Percentiles rank a stretch among this genome's conserved stretches.
phyloP scores from a whole-genome alignment of 2,113 vertebrate genomes.

The Oenanthe oenanthe region DNA sequence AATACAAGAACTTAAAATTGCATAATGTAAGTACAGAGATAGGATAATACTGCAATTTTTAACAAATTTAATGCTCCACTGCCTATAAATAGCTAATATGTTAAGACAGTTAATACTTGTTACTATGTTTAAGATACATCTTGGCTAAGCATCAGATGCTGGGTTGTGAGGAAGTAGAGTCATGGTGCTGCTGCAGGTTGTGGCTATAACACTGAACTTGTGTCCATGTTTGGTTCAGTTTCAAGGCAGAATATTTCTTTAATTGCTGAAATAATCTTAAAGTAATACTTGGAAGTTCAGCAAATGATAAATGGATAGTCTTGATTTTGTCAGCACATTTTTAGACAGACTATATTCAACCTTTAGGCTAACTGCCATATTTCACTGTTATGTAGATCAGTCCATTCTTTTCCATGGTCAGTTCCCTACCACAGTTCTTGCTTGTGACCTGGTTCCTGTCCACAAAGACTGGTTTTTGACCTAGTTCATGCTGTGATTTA shows the following conservation, averaged over 20 bases:
- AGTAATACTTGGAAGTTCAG: background rate
- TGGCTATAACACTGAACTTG: background rate
- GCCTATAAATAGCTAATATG: background rate
- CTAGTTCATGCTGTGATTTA: background rate
- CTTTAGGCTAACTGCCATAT: background rate
- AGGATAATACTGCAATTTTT: background rate
- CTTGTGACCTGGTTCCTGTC: background rate
- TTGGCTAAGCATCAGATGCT: background rate
- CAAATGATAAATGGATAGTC: background rate
- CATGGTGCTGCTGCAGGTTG: background rate
- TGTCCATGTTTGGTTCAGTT: background rate
- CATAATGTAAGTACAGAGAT: background rate
- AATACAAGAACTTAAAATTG: background rate
- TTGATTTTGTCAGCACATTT: background rate
- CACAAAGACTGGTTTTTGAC: background rate
- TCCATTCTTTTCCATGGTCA: background rate
- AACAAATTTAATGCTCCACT: background rate
- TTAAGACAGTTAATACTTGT: background rate
- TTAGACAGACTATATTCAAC: background rate
- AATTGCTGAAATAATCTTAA: background rate
- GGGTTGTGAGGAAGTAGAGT: background rate
- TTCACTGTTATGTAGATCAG: rapidly evolving
- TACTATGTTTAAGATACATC: background rate
- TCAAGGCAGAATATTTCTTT: background rate
- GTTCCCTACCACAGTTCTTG: background rate